phyloP scores from a whole-genome alignment of 37 sponge, comb jelly and placozoan species.

The Hexactinellida sp. region DNA sequence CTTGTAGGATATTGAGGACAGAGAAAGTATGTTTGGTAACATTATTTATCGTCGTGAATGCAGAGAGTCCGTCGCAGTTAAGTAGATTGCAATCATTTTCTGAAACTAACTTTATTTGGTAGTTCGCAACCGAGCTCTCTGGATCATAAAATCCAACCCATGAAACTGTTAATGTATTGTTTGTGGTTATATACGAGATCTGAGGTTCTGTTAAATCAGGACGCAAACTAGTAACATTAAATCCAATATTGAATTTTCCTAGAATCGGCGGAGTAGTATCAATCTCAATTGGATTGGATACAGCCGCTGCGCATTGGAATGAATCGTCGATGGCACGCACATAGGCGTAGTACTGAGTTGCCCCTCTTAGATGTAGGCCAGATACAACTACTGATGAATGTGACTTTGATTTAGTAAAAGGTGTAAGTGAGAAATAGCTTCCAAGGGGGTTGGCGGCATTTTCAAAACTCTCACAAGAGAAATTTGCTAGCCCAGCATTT shows the following conservation, averaged over 20 bases:
- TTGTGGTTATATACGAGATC: not conserved
- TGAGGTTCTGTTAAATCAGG: not conserved
- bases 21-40: not conserved
- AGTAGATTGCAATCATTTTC: not conserved
- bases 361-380: conserved; percentile 28
- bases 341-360: conserved; percentile 45
- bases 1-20: not conserved
- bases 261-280: conserved; percentile 46
- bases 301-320: conserved; percentile 31
- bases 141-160: not conserved
- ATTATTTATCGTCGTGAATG: not conserved
- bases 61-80: not conserved
- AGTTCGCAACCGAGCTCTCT: not conserved
- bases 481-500: not conserved
- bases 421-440: conserved; percentile 28
- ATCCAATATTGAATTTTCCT: not conserved
- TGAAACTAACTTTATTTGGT: not conserved
- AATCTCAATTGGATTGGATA: conserved; percentile 21
- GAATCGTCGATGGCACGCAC: conserved; percentile 62
- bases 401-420: conserved; percentile 26
- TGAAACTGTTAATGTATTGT: not conserved
- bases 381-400: conserved; percentile 21
- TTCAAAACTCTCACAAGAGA: conserved; percentile 21
- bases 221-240: not conserved
- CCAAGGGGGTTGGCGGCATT: conserved; percentile 19